Evolutionary conservation across 2,113 vertebrate species (phyloP).

Genomic region (Anolis sagrei): DNA sequence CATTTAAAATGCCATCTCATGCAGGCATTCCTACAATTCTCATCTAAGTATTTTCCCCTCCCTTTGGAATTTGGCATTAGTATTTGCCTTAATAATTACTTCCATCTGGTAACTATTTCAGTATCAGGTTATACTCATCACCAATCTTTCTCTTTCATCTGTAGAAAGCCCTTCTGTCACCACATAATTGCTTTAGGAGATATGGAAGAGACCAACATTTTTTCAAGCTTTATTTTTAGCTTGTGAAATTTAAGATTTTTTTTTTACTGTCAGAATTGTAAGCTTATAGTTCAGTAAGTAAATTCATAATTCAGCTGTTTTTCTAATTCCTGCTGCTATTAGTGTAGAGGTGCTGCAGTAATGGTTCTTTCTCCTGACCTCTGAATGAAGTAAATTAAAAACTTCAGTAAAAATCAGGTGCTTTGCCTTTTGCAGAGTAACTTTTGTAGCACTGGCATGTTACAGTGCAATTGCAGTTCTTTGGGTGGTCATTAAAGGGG

Average conservation of each 20-base stretch:
- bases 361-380: not conserved
- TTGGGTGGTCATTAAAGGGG: not conserved
- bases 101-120: not conserved
- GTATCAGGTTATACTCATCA: not conserved
- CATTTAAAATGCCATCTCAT: not conserved
- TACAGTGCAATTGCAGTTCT: not conserved
- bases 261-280: not conserved
- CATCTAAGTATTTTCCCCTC: not conserved
- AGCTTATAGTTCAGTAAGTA: not conserved
- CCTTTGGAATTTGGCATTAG: not conserved
- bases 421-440: not conserved
- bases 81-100: constrained; percentile 6
- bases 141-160: not conserved
- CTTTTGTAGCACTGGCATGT: not conserved
- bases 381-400: not conserved
- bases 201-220: not conserved
- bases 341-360: not conserved
- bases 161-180: not conserved
- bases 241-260: not conserved
- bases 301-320: not conserved
- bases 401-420: not conserved
- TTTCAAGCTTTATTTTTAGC: not conserved
- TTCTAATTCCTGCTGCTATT: not conserved
- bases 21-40: not conserved
- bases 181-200: not conserved